Evolutionary conservation across 2,888 invertebrate species (phyloP).

Genomic region (Hirudinaria manillensis): DNA sequence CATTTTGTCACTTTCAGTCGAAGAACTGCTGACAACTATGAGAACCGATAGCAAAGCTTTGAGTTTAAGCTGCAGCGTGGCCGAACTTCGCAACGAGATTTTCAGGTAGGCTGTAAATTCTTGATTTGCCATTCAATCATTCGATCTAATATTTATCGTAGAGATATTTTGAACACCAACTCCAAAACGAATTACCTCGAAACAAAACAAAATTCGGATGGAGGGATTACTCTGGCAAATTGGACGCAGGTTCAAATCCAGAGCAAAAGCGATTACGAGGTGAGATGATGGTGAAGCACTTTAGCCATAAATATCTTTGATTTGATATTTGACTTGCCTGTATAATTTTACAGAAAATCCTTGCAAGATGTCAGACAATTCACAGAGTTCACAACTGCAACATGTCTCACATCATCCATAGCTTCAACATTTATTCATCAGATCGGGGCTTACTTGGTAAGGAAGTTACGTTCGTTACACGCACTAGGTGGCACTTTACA

Average conservation of each 20-base stretch:
- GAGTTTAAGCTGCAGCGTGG: constrained; percentile 5
- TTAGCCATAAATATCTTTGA: no score
- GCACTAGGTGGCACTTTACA: no score
- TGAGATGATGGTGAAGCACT: no score
- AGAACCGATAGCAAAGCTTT: not conserved
- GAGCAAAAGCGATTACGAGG: not conserved
- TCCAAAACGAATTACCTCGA: constrained; percentile 23
- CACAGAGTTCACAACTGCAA: no score
- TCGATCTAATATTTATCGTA: not conserved
- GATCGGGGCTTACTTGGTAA: no score
- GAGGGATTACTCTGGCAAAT: constrained; percentile 12
- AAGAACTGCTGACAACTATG: not conserved
- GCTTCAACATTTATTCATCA: no score
- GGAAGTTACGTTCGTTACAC: no score
- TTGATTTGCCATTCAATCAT: no score
- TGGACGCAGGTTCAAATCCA: not conserved
- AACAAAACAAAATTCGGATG: constrained; percentile 30
- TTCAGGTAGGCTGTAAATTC: constrained; percentile 20
- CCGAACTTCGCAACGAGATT: constrained; percentile 21
- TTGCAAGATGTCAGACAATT: no score
- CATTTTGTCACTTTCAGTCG: constrained; percentile 9
- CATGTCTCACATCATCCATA: no score
- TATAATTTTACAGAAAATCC: not conserved
- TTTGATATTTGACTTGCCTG: not conserved
- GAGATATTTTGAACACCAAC: constrained; percentile 25